Evolutionary conservation across 2,888 invertebrate genomes (phyloP).

Genomic region (Dicyrtoma fusca): DNA sequence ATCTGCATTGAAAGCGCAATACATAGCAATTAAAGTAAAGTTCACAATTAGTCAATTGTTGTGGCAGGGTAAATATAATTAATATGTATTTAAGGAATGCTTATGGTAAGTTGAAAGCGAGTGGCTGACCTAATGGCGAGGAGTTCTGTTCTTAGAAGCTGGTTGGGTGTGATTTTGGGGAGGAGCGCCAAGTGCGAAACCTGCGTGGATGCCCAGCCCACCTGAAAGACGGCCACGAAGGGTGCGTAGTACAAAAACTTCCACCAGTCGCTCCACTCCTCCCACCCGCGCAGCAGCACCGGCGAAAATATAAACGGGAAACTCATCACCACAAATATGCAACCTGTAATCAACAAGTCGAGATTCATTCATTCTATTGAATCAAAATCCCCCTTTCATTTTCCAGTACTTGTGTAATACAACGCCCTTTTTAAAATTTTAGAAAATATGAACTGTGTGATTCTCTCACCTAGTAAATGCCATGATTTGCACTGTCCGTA

Average conservation of each 20-base stretch:
- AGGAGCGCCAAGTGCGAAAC: constrained; percentile 89
- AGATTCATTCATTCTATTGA: too few species aligned
- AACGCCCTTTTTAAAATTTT: constrained; percentile 11
- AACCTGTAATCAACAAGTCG: constrained; percentile 65
- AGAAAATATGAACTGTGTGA: constrained; percentile 47
- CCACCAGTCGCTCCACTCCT: constrained; percentile 64
- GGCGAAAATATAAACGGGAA: constrained; percentile 87
- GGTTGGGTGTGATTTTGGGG: constrained; percentile 75
- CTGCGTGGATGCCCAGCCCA: constrained; percentile 91
- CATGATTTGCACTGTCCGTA: constrained; percentile 85
- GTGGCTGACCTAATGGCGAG: constrained; percentile 73
- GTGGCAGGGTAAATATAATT: too few species aligned
- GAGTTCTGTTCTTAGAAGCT: constrained; percentile 74
- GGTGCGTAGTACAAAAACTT: constrained; percentile 75
- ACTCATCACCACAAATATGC: constrained; percentile 72
- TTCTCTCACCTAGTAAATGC: constrained; percentile 78
- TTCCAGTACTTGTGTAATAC: too few species aligned
- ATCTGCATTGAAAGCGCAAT: too few species aligned
- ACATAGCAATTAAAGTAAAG: too few species aligned
- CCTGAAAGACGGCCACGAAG: constrained; percentile 83
- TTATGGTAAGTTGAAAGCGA: too few species aligned
- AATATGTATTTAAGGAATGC: too few species aligned
- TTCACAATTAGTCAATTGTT: too few species aligned
- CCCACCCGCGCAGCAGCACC: constrained; percentile 68
- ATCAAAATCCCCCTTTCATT: too few species aligned